phyloP scores from a whole-genome alignment of 2,888 invertebrate genomes.

The Elegia similella region DNA sequence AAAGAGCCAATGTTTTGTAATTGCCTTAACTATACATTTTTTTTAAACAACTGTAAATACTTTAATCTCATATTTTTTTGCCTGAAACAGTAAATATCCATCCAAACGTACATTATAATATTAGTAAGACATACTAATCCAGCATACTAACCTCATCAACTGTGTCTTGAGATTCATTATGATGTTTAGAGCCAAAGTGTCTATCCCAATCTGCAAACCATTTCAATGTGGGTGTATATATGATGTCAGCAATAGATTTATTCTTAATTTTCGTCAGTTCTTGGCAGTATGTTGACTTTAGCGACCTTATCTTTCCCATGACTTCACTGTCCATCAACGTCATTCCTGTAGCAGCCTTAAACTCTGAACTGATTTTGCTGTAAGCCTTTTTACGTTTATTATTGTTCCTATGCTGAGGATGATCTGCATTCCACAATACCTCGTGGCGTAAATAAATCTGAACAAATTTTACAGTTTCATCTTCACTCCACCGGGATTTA shows the following conservation, averaged over 20 bases:
- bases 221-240: background rate
- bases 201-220: conserved; percentile 7
- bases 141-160: background rate
- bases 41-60: too few relatives aligned
- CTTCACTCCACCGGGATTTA: background rate
- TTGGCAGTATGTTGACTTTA: background rate
- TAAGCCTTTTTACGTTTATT: background rate
- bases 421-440: background rate
- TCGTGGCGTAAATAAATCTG: background rate
- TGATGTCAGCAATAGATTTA: background rate
- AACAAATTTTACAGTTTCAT: background rate
- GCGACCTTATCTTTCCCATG: background rate
- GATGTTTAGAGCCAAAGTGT: background rate
- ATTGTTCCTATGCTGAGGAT: background rate
- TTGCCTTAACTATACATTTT: too few relatives aligned
- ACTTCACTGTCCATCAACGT: background rate
- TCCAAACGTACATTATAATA: too few relatives aligned
- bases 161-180: background rate
- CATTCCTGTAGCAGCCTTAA: background rate
- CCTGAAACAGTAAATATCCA: too few relatives aligned
- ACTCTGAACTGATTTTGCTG: background rate
- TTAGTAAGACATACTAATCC: too few relatives aligned
- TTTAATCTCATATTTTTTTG: too few relatives aligned
- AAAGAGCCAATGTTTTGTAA: background rate
- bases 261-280: background rate